These are phyloP conservation scores for Panthera uncia DNA, from an alignment of 2,113 vertebrate species.

Conservation along the genomic window DNA sequence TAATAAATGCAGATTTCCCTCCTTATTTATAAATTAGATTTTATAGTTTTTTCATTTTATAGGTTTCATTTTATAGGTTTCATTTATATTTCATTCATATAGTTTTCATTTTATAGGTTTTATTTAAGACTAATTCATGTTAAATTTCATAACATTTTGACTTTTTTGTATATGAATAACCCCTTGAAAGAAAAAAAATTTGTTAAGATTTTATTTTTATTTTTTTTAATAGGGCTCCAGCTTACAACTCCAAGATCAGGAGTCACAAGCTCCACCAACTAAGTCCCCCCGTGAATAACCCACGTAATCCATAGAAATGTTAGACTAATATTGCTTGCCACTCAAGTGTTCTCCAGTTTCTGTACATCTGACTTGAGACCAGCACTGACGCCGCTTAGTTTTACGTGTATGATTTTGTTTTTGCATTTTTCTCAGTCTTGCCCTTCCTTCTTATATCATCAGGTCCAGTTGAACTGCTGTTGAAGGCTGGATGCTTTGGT, in stretches of 20 bases:
- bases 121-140: not conserved
- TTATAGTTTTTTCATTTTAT: not conserved
- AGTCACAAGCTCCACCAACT: not conserved
- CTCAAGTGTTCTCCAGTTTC: not conserved
- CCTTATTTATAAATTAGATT: not conserved
- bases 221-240: not conserved
- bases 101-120: not conserved
- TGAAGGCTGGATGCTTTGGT: not conserved
- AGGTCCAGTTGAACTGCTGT: not conserved
- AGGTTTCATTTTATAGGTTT: not conserved
- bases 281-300: not conserved
- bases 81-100: no score
- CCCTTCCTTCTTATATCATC: not conserved
- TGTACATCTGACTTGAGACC: not conserved
- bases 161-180: not conserved
- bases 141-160: not conserved
- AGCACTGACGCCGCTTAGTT: not conserved
- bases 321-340: not conserved
- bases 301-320: not conserved
- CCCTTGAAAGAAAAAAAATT: not conserved
- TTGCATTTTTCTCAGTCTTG: not conserved
- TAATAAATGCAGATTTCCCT: not conserved
- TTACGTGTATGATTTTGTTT: not conserved
- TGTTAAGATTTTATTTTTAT: no score
- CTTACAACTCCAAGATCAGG: not conserved